These are phyloP conservation scores for Poliocrania exsul DNA, from an alignment of 2,797 vertebrate species.

Conservation along the genomic window DNA sequence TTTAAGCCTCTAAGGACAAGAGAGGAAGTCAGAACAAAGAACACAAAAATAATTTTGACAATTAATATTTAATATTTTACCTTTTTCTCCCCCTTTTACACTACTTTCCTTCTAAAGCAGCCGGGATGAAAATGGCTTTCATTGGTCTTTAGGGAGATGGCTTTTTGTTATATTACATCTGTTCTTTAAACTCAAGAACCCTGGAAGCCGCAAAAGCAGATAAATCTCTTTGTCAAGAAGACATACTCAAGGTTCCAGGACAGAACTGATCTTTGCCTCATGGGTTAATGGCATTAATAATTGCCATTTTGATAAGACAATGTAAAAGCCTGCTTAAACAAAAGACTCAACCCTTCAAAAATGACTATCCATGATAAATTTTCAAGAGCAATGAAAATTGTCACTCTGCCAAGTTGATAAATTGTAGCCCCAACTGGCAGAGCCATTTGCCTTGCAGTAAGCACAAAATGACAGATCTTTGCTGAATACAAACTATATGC, in stretches of 20 bases:
- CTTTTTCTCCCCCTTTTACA: neutral
- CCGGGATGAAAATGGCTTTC: conserved; percentile 41
- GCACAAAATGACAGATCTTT: conserved; percentile 75
- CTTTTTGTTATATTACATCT: conserved; percentile 55
- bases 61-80: conserved; percentile 48
- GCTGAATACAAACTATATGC: conserved; percentile 71
- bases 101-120: conserved; percentile 27
- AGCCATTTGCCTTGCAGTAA: conserved; percentile 74
- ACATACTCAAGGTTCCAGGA: conserved; percentile 23
- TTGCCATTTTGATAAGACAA: conserved; percentile 65
- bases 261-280: conserved; percentile 64
- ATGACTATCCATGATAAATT: conserved; percentile 67
- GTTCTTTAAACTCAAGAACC: conserved; percentile 43
- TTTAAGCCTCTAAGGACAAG: neutral
- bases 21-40: neutral
- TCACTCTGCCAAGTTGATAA: conserved; percentile 75
- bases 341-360: conserved; percentile 62
- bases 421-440: conserved; percentile 69
- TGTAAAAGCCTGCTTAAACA: conserved; percentile 48
- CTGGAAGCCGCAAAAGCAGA: neutral
- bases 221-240: conserved; percentile 66
- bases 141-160: conserved; percentile 28
- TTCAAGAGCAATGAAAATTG: conserved; percentile 71
- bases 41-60: conserved; percentile 25
- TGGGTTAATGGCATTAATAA: conserved; percentile 69